Base-by-base conservation (phyloP, 2,888 invertebrate species). In the Melieria picta region DNA sequence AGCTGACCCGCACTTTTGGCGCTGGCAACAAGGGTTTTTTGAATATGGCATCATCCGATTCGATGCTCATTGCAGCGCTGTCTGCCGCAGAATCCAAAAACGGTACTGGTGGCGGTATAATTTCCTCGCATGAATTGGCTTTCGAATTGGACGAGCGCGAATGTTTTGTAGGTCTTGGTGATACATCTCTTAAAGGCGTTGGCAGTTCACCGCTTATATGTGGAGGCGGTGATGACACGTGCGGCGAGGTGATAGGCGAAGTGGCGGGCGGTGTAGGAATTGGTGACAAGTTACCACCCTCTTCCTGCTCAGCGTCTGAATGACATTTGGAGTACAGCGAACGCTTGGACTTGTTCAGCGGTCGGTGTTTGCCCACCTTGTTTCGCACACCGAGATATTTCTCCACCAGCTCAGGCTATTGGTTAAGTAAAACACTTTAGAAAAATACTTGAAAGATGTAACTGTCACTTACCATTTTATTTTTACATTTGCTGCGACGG, bases 281-380 rank as follows among this genome's bases (percentile, higher is more conserved):
- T n/a, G n/a, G n/a, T n/a, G n/a, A n/a, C n/a, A n/a, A n/a, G n/a
- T n/a, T n/a, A n/a, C n/a, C n/a, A n/a, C n/a, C n/a, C n/a, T n/a
- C n/a, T n/a, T n/a, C n/a, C n/a, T n/a, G n/a, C n/a, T n/a, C n/a
- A n/a, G n/a, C n/a, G n/a, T n/a, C n/a, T n/a, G n/a, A n/a, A n/a
- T n/a, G n/a, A n/a, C n/a, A n/a, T n/a, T n/a, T 76, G 0, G 76
- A 77, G 43, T 80, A 82, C 5, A 82, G 75, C 4, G 55, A 71
- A 3, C 78, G 76, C 57, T 72, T 77, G 9, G 75, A 66, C 5
- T 5, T 64, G 48, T 60, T 67, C 52, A 7, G 0, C 4, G 56
- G 7, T 10, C n/a, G 13, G 7, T 56, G 48, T 42, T n/a, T 16
- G 1, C 5, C 11, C 30, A 16, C 7, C 55, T 72, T 74, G n/a